These are phyloP conservation scores for Dendronephthya gigantea DNA, from an alignment of 64 coral and sea anemone genomes.

Conservation along the genomic window DNA sequence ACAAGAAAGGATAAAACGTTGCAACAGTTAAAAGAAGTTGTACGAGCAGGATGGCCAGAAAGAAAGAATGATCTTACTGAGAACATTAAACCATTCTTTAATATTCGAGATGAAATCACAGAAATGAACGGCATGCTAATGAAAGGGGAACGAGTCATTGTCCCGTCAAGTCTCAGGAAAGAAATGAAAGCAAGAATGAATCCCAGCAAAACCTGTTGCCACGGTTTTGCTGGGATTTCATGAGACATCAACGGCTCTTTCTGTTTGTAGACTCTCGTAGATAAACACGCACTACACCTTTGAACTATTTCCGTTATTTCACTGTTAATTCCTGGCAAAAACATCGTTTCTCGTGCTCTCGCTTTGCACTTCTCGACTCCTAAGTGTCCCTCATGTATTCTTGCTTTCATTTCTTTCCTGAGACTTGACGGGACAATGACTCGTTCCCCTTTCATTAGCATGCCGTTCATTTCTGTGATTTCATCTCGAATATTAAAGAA, in stretches of 20 bases:
- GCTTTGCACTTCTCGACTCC: background rate
- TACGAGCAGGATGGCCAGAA: no score
- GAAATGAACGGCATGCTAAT: no score
- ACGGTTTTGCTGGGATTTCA: background rate
- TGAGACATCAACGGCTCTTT: background rate
- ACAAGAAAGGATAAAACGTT: background rate
- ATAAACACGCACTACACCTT: background rate
- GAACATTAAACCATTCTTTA: no score
- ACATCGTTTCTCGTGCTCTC: background rate
- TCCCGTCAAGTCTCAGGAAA: no score
- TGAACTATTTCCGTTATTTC: background rate
- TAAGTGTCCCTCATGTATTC: background rate
- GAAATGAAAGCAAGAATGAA: background rate
- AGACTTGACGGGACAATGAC: no score
- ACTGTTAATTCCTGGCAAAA: background rate
- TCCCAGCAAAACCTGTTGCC: conserved; percentile 3
- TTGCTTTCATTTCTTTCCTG: no score
- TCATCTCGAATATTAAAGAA: no score
- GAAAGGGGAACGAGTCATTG: no score
- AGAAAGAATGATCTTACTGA: no score
- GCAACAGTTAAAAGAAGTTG: background rate
- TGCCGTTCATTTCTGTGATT: no score
- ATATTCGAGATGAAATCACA: no score
- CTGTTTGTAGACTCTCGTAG: background rate
- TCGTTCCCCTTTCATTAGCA: no score